phyloP scores from a whole-genome alignment of 2,113 vertebrate genomes.

The Erinaceus europaeus region DNA sequence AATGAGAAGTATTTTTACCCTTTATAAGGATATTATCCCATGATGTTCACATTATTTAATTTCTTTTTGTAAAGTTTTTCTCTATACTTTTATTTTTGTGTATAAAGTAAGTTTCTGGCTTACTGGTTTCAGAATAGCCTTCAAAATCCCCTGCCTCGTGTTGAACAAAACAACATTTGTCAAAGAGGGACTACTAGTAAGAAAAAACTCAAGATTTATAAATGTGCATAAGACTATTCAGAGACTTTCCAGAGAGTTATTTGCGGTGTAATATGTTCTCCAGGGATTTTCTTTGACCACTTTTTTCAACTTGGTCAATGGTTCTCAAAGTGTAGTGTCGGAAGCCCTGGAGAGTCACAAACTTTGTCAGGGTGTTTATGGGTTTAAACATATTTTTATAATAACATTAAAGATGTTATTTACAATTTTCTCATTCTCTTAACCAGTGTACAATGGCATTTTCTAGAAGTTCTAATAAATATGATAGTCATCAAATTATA shows the following conservation, averaged over 20 bases:
- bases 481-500: constrained; percentile 2
- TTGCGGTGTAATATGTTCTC: not conserved
- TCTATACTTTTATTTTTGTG: not conserved
- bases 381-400: constrained; percentile 20
- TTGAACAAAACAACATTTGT: not conserved
- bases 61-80: not conserved
- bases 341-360: not conserved
- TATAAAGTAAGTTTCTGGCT: constrained; percentile 27
- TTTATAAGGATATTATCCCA: not conserved
- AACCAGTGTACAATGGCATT: not conserved
- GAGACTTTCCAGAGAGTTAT: not conserved
- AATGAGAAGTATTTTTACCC: not conserved
- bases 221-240: not conserved
- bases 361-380: not conserved
- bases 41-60: not conserved
- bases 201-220: not conserved
- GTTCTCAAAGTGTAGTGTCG: not conserved
- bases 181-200: not conserved
- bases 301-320: constrained; percentile 6
- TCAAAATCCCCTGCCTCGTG: constrained; percentile 32
- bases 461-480: not conserved
- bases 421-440: constrained; percentile 36
- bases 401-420: not conserved
- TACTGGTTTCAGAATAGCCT: constrained; percentile 12
- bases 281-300: not conserved